These are phyloP conservation scores for Yoshiicerus persimilis DNA, from an alignment of 1,140 invertebrate genomes.

Conservation along the genomic window DNA sequence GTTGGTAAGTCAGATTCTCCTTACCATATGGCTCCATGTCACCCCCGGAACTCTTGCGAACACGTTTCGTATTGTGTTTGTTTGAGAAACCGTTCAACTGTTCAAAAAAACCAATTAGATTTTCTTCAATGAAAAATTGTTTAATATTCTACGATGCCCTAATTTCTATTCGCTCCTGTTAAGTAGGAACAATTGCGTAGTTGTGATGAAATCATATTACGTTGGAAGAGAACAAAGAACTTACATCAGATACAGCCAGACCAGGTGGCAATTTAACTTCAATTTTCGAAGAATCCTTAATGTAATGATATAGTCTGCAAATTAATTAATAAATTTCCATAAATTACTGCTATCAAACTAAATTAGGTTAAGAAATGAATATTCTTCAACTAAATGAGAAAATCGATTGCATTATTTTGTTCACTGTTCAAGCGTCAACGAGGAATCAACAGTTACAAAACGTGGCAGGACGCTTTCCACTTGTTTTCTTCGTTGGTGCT, in stretches of 20 bases:
- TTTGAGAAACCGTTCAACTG: not conserved
- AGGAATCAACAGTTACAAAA: too few relatives aligned
- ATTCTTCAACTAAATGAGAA: not conserved
- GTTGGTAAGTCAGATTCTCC: conserved; percentile 29
- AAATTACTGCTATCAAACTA: not conserved
- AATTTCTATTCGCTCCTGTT: not conserved
- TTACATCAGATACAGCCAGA: conserved; percentile 49
- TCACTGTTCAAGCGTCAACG: not conserved
- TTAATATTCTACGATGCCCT: not conserved
- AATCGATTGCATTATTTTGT: not conserved
- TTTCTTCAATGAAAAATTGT: not conserved
- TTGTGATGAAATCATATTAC: not conserved
- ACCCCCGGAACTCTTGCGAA: not conserved
- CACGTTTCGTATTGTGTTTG: conserved; percentile 1
- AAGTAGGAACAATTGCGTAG: not conserved
- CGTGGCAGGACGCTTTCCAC: too few relatives aligned
- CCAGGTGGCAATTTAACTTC: conserved; percentile 62
- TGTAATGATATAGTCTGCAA: conserved; percentile 57
- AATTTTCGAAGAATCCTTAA: conserved; percentile 59
- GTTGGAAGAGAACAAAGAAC: not conserved
- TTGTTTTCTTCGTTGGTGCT: not conserved
- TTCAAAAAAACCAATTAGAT: not conserved
- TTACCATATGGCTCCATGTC: conserved; percentile 36
- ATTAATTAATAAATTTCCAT: conserved; percentile 3
- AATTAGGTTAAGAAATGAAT: not conserved